Conservation (phyloP, 2,113 vertebrate genomes). For the Rhagologus leucostigma region DNA sequence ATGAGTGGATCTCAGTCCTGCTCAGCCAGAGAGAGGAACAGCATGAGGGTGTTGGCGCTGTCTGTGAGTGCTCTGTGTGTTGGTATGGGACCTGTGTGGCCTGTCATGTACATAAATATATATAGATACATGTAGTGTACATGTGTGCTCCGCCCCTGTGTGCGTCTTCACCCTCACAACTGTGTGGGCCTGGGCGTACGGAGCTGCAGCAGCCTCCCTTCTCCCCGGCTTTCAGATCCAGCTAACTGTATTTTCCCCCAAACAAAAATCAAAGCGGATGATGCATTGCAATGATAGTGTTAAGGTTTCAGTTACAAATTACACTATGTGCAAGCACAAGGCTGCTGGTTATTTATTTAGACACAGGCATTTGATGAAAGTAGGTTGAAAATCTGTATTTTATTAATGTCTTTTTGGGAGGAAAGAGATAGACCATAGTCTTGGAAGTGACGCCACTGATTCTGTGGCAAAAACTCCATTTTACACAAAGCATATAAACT, state of each 20-base stretch:
- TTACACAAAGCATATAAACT: background rate
- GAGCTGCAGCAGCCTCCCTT: background rate
- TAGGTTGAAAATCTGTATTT: background rate
- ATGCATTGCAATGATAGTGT: background rate
- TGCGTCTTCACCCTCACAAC: background rate
- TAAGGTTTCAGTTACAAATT: background rate
- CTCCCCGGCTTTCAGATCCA: background rate
- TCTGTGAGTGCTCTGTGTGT: background rate
- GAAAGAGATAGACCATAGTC: background rate
- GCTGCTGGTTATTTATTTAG: background rate
- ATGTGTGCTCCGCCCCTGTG: background rate
- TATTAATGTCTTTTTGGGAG: background rate
- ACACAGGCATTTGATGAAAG: background rate
- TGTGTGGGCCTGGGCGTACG: fast-evolving
- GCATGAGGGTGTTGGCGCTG: background rate
- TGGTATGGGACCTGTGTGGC: fast-evolving
- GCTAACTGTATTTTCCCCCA: background rate
- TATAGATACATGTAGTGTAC: background rate
- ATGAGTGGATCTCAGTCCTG: background rate
- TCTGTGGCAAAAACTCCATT: background rate
- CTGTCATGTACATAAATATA: background rate
- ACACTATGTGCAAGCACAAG: background rate
- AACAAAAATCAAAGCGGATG: background rate
- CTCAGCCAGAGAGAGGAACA: background rate
- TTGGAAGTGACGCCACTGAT: background rate